Evolutionary conservation across 2,113 vertebrate species (phyloP), one percentile per base, ranked within the genome.

Genomic region (Protomyctophum bolini): DNA sequence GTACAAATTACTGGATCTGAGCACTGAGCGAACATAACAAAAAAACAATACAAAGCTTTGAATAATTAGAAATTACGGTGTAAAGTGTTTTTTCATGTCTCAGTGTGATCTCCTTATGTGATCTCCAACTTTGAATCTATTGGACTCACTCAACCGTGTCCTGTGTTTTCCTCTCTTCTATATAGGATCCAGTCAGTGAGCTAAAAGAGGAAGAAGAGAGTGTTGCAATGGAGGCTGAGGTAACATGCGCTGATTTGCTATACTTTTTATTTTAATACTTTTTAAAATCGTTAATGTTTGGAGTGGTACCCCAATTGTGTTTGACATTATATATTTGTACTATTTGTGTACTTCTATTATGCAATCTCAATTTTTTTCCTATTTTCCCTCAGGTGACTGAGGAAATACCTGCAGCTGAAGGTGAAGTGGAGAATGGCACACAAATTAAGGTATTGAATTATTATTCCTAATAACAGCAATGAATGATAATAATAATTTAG

Each of bases 401-500:
- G 21, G 83, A 87, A 58, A 33, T 48, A 12, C 10, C 33, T 14
- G 33, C 64, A 59, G 48, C 66, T 71, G 72, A 84, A 29, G 70
- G 46, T 12, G 83, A 87, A 28, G 29, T 63, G 29, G 82, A 78
- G 66, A 74, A 58, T 10, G 80, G 80, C 21, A 63, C 63, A 0
- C 72, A 78, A 68, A 63, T 52, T 8, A 82, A 68, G 69, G 87
- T 88, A 51, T 70, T 68, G 45, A 21, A 21, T 21, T 21, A 62
- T 41, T 21, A 57, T 33, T 47, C 12, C 33, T 41, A 47, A 47
- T 47, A 14, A 12, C 21, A 21, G 21, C 21, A 21, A 21, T 21
- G 21, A 21, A 21, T 21, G 21, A 21, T 21, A 21, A 21, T 21
- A 21, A 21, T 21, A 1, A 21, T 21, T 21, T 21, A 21, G 21